phyloP scores from a whole-genome alignment of 2,888 invertebrate genomes.

The Sabatieria punctata region DNA sequence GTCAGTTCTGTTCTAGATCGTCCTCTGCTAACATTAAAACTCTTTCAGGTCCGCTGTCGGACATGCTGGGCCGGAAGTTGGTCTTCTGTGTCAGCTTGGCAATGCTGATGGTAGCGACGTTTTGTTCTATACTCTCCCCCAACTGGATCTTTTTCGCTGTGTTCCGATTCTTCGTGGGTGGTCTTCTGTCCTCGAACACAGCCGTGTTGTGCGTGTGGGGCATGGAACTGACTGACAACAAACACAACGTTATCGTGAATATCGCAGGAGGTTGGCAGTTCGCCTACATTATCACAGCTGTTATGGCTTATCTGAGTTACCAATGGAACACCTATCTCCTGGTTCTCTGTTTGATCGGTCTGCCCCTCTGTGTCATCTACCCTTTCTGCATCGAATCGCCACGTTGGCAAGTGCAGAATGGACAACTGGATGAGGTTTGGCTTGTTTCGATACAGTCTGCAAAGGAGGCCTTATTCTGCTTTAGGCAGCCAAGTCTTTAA shows the following conservation, averaged over 20 bases:
- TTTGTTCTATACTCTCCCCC: neutral
- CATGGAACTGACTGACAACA: conserved; percentile 8
- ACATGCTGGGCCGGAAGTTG: neutral
- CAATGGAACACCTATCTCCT: conserved; percentile 1
- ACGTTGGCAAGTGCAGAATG: conserved; percentile 9
- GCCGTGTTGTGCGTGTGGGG: conserved; percentile 2
- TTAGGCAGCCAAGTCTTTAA: neutral
- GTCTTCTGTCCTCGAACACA: neutral
- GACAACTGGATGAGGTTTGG: too few relatives aligned
- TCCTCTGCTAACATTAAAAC: too few relatives aligned
- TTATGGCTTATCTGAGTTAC: neutral
- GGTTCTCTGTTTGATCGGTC: neutral
- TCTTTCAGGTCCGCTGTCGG: neutral
- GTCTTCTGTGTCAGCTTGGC: neutral
- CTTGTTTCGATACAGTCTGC: too few relatives aligned
- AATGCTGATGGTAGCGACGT: neutral
- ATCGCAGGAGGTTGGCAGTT: neutral
- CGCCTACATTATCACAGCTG: conserved; percentile 3
- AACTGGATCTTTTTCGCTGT: conserved; percentile 1
- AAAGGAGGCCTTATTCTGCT: too few relatives aligned
- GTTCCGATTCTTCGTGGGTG: neutral
- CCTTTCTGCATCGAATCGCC: conserved; percentile 2
- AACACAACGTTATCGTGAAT: conserved; percentile 5
- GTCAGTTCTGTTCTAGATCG: too few relatives aligned
- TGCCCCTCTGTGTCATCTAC: neutral